Evolutionary conservation across 1,140 invertebrate species (phyloP).

Genomic region (Proales similis): DNA sequence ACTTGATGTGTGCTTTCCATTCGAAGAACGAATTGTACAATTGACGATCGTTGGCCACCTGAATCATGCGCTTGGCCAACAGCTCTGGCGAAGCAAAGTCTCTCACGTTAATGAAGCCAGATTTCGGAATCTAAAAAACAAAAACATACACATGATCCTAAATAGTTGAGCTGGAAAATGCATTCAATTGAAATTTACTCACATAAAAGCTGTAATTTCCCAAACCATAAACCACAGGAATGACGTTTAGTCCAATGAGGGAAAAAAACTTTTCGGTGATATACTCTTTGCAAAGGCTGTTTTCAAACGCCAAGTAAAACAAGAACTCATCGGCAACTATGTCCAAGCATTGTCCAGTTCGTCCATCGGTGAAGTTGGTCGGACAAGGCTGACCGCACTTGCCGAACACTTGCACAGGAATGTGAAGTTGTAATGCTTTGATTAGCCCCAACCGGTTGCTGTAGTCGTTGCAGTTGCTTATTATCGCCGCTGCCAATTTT

Average conservation of each 20-base stretch:
- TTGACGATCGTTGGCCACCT: constrained; percentile 10
- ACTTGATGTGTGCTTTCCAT: constrained; percentile 35
- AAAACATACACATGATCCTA: too few species aligned
- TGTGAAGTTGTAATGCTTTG: not conserved
- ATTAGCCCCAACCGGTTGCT: constrained; percentile 2
- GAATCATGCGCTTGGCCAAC: constrained; percentile 22
- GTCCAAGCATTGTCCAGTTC: constrained; percentile 4
- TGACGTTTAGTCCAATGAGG: not conserved
- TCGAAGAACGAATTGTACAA: constrained; percentile 36
- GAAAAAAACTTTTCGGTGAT: constrained; percentile 49
- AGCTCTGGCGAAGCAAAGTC: constrained; percentile 24
- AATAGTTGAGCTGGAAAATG: too few species aligned
- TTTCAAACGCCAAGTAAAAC: constrained; percentile 44
- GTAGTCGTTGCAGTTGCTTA: constrained; percentile 6
- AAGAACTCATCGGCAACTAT: constrained; percentile 5
- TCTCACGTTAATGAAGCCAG: constrained; percentile 34
- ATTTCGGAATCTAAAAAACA: constrained; percentile 17
- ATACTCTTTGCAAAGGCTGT: constrained; percentile 48
- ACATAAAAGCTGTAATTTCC: constrained; percentile 4
- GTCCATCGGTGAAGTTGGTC: too few species aligned
- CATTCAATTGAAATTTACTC: too few species aligned
- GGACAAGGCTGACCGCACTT: constrained; percentile 19
- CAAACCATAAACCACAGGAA: constrained; percentile 4
- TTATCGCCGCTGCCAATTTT: not conserved
- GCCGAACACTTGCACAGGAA: not conserved